Evolutionary conservation across 53 echinoderm and acorn worm species (phyloP).

Genomic region (Luidia sarsii): DNA sequence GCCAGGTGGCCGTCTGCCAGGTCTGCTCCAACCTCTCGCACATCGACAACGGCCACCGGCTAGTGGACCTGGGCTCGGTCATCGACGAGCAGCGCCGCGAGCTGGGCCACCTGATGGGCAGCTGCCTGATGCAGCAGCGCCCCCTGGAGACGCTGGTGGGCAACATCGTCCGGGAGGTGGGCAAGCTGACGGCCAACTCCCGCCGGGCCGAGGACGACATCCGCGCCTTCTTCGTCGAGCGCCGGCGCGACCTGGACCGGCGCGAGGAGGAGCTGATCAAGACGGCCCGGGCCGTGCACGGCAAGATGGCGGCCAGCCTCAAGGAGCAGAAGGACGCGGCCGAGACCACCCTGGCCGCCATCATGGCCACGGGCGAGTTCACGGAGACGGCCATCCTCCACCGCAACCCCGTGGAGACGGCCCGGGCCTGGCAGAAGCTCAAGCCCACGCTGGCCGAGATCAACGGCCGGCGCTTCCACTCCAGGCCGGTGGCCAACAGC

Average conservation of each 20-base stretch:
- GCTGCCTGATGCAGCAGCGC: constrained; percentile 59
- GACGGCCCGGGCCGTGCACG: constrained; percentile 44
- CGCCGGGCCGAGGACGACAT: constrained; percentile 52
- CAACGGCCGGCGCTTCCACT: constrained; percentile 56
- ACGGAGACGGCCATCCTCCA: constrained; percentile 52
- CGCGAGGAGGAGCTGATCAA: constrained; percentile 64
- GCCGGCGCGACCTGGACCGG: constrained; percentile 58
- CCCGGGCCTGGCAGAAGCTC: constrained; percentile 68
- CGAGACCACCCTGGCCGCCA: constrained; percentile 68
- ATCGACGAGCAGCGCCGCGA: constrained; percentile 58
- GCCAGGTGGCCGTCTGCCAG: constrained; percentile 69
- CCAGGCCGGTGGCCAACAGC: constrained; percentile 68
- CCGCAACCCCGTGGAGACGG: constrained; percentile 57
- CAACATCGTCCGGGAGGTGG: constrained; percentile 63
- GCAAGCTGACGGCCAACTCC: constrained; percentile 62
- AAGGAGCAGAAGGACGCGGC: constrained; percentile 77
- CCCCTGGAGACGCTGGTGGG: constrained; percentile 62
- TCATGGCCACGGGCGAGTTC: constrained; percentile 75
- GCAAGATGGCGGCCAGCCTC: constrained; percentile 52
- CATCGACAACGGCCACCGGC: constrained; percentile 52
- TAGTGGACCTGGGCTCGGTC: constrained; percentile 57
- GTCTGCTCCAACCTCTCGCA: constrained; percentile 65
- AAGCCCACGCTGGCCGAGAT: constrained; percentile 60
- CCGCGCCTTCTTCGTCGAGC: constrained; percentile 52
- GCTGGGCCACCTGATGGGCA: constrained; percentile 68